Evolutionary conservation across 2,113 vertebrate genomes (phyloP).

Genomic region (Tursiops truncatus): DNA sequence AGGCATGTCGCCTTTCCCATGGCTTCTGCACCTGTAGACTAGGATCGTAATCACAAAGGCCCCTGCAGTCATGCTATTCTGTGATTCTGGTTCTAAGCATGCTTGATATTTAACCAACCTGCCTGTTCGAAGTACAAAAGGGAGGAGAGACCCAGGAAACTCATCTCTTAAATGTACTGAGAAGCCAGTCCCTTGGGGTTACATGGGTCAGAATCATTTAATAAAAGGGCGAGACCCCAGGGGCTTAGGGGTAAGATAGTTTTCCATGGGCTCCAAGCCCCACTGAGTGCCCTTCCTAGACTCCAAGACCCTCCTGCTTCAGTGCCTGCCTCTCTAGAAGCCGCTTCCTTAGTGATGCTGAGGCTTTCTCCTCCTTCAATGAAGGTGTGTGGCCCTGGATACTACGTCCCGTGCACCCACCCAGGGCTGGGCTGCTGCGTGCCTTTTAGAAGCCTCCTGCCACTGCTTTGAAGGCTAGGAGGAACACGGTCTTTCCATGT

Average conservation of each 20-base stretch:
- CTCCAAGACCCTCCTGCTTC: background rate
- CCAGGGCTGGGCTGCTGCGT: background rate
- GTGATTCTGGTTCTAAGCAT: background rate
- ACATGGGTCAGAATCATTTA: background rate
- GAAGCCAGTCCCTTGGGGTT: background rate
- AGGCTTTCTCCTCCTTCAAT: background rate
- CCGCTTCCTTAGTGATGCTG: background rate
- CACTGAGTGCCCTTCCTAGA: background rate
- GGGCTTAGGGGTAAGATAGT: fast-evolving
- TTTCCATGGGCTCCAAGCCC: background rate
- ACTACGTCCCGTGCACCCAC: fast-evolving
- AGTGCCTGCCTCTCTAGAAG: background rate
- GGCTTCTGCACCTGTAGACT: background rate
- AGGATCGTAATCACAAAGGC: background rate
- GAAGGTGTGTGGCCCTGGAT: background rate
- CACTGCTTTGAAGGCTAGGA: background rate
- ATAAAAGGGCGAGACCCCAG: background rate
- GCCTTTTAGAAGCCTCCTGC: background rate
- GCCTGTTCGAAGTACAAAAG: background rate
- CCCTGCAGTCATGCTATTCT: background rate
- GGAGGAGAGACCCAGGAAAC: background rate
- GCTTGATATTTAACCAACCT: background rate
- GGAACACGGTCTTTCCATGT: background rate
- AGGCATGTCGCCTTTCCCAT: background rate
- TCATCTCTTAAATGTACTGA: background rate